Evolutionary conservation across 2,113 vertebrate species (phyloP).

Genomic region (Condylura cristata): DNA sequence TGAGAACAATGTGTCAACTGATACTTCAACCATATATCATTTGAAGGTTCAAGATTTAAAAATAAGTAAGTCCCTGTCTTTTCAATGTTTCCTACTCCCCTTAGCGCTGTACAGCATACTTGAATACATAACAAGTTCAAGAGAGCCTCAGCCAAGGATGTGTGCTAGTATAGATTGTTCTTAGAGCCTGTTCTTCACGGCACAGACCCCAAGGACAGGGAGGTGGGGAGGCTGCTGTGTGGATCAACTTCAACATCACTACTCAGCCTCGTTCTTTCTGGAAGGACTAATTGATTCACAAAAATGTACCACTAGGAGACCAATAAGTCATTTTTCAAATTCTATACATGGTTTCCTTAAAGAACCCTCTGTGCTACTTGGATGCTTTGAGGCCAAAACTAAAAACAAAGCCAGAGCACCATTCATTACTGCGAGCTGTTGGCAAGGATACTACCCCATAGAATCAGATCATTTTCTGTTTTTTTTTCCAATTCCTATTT

Average conservation of each 20-base stretch:
- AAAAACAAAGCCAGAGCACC: slow-evolving; percentile 57
- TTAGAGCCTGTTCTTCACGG: background rate
- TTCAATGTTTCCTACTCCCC: background rate
- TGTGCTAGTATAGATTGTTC: background rate
- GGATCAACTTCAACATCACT: background rate
- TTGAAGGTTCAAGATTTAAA: background rate
- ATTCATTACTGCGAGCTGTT: background rate
- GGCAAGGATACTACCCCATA: background rate
- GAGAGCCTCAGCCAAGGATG: background rate
- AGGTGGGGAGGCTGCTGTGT: background rate
- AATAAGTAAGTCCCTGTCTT: background rate
- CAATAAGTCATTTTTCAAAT: slow-evolving; percentile 54
- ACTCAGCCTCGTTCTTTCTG: background rate
- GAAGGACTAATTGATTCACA: slow-evolving; percentile 38
- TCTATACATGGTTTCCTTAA: slow-evolving; percentile 51
- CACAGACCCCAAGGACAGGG: background rate
- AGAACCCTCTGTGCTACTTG: slow-evolving; percentile 2
- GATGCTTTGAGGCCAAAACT: slow-evolving; percentile 41
- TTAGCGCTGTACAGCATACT: background rate
- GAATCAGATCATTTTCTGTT: slow-evolving; percentile 11
- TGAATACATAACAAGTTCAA: background rate
- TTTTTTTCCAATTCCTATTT: background rate
- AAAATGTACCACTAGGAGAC: background rate
- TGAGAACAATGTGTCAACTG: background rate
- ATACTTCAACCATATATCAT: background rate